Percentiles rank a stretch among this genome's conserved stretches.
These are phyloP conservation scores for Nannospalax galili DNA, from an alignment of 2,113 vertebrate species.

Conservation along the genomic window DNA sequence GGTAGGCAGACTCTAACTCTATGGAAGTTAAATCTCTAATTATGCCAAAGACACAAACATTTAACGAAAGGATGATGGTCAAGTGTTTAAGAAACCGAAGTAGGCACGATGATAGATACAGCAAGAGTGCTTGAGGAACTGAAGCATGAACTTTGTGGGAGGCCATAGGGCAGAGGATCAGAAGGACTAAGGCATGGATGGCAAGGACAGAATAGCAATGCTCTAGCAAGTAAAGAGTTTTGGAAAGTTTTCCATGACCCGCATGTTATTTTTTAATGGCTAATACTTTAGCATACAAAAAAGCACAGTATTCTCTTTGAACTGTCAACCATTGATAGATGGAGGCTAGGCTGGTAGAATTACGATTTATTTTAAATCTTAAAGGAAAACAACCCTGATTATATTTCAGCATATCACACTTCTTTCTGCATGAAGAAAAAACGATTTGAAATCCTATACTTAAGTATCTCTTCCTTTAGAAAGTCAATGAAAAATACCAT, in stretches of 20 bases:
- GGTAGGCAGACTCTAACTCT: neutral
- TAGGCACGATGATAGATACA: neutral
- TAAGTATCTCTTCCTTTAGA: neutral
- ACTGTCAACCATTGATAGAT: neutral
- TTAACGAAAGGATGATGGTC: slow-evolving; percentile 14
- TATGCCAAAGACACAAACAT: slow-evolving; percentile 31
- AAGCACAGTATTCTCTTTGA: neutral
- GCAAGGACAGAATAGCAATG: neutral
- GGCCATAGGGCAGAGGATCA: neutral
- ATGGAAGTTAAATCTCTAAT: slow-evolving; percentile 32
- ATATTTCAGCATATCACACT: neutral
- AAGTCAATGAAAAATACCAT: slow-evolving; percentile 1
- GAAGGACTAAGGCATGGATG: neutral
- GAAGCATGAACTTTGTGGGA: neutral
- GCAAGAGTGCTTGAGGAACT: neutral
- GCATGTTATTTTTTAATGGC: neutral
- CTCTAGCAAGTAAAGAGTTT: neutral
- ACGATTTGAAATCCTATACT: slow-evolving; percentile 1
- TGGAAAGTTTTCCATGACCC: neutral
- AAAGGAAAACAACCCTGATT: neutral
- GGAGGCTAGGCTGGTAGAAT: neutral
- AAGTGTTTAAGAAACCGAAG: slow-evolving; percentile 47
- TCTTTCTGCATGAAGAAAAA: neutral
- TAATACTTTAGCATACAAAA: neutral
- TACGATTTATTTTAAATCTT: slow-evolving; percentile 11